Percentiles rank a stretch among this genome's conserved stretches.
phyloP scores from a whole-genome alignment of 1,140 invertebrate genomes.

The Mycetomoellerius zeteki region DNA sequence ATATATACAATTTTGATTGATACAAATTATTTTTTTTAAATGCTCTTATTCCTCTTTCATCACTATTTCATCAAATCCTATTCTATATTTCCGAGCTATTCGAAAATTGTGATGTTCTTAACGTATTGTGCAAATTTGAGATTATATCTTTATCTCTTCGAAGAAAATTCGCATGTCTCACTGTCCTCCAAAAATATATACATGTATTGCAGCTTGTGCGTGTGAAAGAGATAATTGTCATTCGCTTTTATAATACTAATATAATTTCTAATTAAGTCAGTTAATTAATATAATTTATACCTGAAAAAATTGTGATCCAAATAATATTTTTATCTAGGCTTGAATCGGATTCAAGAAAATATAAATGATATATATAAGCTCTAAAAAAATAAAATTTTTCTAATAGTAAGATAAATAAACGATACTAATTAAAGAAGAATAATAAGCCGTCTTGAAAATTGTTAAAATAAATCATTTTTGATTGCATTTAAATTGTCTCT shows the following conservation, averaged over 20 bases:
- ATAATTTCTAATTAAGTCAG: conserved; percentile 5
- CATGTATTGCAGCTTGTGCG: too few relatives aligned
- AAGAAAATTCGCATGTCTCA: neutral
- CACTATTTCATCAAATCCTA: neutral
- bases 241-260: neutral
- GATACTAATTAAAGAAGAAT: neutral
- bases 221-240: neutral
- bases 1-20: neutral
- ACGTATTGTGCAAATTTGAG: neutral
- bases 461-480: neutral
- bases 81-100: too few relatives aligned
- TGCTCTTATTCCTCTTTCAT: neutral
- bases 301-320: neutral
- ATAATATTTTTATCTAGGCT: neutral
- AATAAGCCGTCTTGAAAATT: neutral
- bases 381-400: neutral
- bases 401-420: neutral
- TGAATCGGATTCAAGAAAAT: neutral
- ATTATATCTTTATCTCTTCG: neutral
- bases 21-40: neutral
- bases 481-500: neutral
- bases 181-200: neutral
- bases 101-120: neutral
- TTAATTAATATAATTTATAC: neutral
- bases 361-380: neutral